A percentile compares a stretch with the other conserved stretches of the same genome.
Evolutionary conservation across 2,113 vertebrate species (phyloP).

Genomic region (Crotalus tigris): DNA sequence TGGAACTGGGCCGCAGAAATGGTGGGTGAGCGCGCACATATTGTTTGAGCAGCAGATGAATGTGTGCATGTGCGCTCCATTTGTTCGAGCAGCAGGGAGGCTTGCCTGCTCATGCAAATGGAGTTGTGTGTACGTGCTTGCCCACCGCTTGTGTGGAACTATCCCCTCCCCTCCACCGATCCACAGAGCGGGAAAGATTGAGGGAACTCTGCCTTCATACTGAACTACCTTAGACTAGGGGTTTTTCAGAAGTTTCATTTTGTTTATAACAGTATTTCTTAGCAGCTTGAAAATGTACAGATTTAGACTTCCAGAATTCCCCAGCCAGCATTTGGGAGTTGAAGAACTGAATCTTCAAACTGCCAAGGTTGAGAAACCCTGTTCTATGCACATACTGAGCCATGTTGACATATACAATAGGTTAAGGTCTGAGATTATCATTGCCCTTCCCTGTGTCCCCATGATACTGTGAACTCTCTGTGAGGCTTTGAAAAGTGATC

Average conservation of each 20-base stretch:
- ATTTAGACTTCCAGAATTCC: background rate
- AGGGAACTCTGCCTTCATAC: background rate
- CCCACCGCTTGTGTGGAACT: accelerated
- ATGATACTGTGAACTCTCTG: background rate
- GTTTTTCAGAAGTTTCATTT: background rate
- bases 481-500: background rate
- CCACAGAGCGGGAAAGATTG: background rate
- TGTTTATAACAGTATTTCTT: background rate
- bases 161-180: background rate
- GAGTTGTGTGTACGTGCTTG: background rate
- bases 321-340: background rate
- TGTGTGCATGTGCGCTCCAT: background rate
- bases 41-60: background rate
- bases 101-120: background rate
- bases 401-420: background rate
- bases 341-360: background rate
- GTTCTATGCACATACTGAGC: background rate
- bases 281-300: background rate
- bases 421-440: background rate
- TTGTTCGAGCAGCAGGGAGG: no score
- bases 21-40: background rate
- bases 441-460: background rate
- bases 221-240: background rate
- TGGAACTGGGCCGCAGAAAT: background rate
- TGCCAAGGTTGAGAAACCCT: background rate